These are phyloP conservation scores for Stenodera caucasica DNA, from an alignment of 2,888 invertebrate genomes.

Conservation along the genomic window DNA sequence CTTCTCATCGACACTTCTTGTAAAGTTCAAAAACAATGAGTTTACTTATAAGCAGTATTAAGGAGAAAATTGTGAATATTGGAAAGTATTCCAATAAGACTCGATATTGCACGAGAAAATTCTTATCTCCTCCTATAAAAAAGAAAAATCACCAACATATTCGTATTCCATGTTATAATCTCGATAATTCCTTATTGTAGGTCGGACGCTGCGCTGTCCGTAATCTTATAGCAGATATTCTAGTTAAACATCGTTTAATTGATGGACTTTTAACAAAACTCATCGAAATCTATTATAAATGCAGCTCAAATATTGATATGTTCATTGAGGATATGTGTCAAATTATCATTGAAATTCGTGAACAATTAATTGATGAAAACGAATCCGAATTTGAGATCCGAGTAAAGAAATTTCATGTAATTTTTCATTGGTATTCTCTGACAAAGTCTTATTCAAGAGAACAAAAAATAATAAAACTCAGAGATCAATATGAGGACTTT, in stretches of 20 bases:
- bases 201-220: neutral
- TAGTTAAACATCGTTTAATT: neutral
- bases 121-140: too few relatives aligned
- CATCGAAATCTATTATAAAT: constrained; percentile 33
- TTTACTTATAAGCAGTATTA: too few relatives aligned
- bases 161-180: neutral
- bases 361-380: constrained; percentile 33
- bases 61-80: too few relatives aligned
- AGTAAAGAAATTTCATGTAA: constrained; percentile 28
- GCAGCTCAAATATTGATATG: constrained; percentile 31
- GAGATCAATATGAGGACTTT: too few relatives aligned
- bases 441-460: too few relatives aligned
- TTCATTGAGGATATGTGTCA: constrained; percentile 39
- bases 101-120: too few relatives aligned
- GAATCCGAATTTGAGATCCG: constrained; percentile 20
- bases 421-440: too few relatives aligned
- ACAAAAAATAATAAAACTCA: too few relatives aligned
- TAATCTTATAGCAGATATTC: neutral
- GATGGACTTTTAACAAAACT: constrained; percentile 28
- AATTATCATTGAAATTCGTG: constrained; percentile 42
- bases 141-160: neutral
- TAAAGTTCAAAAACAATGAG: too few relatives aligned
- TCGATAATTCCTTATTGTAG: neutral
- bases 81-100: too few relatives aligned
- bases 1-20: too few relatives aligned